Percentiles rank a stretch among this genome's conserved stretches.
These are phyloP conservation scores for Ptyas mucosa DNA, from an alignment of 2,113 vertebrate species.

Conservation along the genomic window DNA sequence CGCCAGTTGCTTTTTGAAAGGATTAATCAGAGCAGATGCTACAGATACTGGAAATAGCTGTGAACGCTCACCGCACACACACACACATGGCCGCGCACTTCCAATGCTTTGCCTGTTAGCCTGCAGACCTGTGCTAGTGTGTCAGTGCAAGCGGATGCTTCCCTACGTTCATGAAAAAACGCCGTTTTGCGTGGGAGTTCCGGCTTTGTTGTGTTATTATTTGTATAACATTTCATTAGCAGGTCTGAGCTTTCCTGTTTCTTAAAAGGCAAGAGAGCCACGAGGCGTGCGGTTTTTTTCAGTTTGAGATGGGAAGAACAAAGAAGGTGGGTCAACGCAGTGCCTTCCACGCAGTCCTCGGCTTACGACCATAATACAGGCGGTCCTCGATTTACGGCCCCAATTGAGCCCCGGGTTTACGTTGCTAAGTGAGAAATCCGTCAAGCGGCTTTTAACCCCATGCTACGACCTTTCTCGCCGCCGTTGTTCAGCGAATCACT, in stretches of 20 bases:
- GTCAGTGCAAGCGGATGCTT: neutral
- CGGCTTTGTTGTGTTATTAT: neutral
- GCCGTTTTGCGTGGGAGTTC: neutral
- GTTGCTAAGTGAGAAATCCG: neutral
- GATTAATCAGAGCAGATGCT: constrained; percentile 73
- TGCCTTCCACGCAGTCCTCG: neutral
- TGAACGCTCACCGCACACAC: constrained; percentile 57
- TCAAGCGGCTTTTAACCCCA: no score
- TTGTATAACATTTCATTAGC: neutral
- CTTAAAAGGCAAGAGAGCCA: neutral
- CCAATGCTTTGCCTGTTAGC: constrained; percentile 42
- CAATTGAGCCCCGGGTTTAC: neutral
- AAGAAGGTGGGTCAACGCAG: neutral
- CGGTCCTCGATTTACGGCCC: neutral
- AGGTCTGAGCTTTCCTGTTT: neutral
- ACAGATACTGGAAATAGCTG: constrained; percentile 72
- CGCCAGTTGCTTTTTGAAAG: constrained; percentile 70
- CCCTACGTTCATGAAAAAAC: neutral
- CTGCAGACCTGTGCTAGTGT: constrained; percentile 54
- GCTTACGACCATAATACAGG: neutral
- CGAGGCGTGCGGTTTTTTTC: neutral
- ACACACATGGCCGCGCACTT: constrained; percentile 9
- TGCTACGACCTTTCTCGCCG: no score
- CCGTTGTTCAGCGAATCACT: no score
- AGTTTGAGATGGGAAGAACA: neutral